phyloP scores from a whole-genome alignment of 1,140 invertebrate species.

The Aplysia californica region DNA sequence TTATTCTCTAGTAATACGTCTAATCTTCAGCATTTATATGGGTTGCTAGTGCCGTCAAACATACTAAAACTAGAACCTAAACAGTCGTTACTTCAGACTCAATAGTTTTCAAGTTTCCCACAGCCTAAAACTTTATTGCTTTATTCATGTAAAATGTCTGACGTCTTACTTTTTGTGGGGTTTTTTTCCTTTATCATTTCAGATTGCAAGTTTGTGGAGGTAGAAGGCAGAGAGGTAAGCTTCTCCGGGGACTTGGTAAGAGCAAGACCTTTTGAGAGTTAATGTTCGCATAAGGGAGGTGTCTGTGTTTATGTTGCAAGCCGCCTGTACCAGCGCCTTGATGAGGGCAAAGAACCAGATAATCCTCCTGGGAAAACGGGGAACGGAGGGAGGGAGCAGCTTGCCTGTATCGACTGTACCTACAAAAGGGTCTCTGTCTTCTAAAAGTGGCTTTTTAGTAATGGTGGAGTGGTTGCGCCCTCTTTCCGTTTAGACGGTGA shows the following conservation, averaged over 20 bases:
- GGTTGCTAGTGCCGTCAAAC: too few species aligned
- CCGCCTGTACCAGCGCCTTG: neutral
- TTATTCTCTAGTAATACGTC: too few species aligned
- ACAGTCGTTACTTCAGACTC: too few species aligned
- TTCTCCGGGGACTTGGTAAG: neutral
- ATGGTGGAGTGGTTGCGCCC: neutral
- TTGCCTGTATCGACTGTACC: neutral
- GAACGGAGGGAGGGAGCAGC: neutral
- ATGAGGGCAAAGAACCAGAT: neutral
- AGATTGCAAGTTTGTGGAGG: conserved; percentile 71
- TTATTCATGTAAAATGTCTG: too few species aligned
- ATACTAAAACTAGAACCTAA: too few species aligned
- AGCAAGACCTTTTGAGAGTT: neutral
- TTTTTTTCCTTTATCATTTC: conserved; percentile 43
- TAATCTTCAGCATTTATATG: too few species aligned
- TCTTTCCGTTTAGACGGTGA: neutral
- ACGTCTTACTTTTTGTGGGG: neutral
- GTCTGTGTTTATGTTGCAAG: neutral
- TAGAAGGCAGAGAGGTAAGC: conserved; percentile 77
- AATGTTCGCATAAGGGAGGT: neutral
- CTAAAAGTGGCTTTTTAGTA: neutral
- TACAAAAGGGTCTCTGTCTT: neutral
- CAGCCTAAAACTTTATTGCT: too few species aligned
- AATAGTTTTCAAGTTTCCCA: too few species aligned
- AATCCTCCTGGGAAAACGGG: too few species aligned